Evolutionary conservation across 2,888 invertebrate genomes (phyloP), one percentile per base, ranked within the genome.

Genomic region (Perithous albicinctus): DNA sequence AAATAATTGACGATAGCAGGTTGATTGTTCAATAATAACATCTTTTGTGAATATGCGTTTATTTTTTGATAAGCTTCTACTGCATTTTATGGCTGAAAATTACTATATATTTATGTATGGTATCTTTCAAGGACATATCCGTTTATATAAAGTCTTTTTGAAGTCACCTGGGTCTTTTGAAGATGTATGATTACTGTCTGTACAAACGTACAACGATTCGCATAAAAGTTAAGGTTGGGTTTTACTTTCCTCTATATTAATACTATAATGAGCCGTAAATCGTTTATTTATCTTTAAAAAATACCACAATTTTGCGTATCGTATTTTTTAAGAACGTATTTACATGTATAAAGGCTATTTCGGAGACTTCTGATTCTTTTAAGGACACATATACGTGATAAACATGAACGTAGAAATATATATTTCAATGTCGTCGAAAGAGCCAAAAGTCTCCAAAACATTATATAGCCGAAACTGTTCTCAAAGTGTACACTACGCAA

Each of bases 71-170:
- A 18, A 46, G 46, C 5, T 46, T 46, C 15, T 46, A 54, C 6
- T 46, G n/a, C 6, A 7, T 46, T 46, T 46, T 46, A 6, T 6
- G 6, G 46, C 6, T 46, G 1, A 15, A 46, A 46, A 46, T 15
- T 18, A 18, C 18, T 15, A 46, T 46, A 46, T 46, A 15, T 46
- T 46, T 10, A 35, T 35, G 15, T 59, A 59, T 59, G 15, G 29
- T 59, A 59, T 59, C 32, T 12, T 59, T 35, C 29, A 18, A 35
- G 59, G 59, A 59, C 59, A 15, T 59, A 59, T 59, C 29, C 59
- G n/a, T 23, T 29, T 56, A 26, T 59, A 46, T 46, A 46, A 46
- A 46, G 46, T 46, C 18, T 46, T 46, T 35, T 35, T 35, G 2
- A 35, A 10, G 7, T 8, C 35, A 8, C 35, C 35, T 10, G 35